Base-by-base conservation (phyloP, 2,113 vertebrate species). In the Tylochromis polylepis region DNA sequence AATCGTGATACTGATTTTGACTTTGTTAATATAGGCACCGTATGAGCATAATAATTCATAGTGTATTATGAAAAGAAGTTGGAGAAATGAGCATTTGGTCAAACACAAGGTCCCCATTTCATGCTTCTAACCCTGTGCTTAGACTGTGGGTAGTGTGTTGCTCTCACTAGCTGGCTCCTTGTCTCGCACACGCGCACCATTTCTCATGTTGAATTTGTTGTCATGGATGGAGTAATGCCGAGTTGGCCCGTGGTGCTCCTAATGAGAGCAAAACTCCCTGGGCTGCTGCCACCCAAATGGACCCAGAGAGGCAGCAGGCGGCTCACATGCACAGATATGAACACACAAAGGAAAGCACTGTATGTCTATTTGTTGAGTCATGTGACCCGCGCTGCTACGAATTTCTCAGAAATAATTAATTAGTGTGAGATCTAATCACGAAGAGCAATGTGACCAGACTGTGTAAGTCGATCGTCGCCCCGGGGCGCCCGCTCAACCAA, bases 251-350 rank as follows among this genome's bases (percentile, higher is more conserved):
- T 36, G 70, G 88, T 20, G 8, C 60, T 85, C 70, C 85, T 91
- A 90, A 93, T 85, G 91, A 92, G 84, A 90, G 86, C 67, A 82
- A 77, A 81, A 80, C 91, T 93, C 87, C 82, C 91, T 16, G 49
- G 81, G 87, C 87, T 81, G 87, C 91, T 91, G 89, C 91, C 91
- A 89, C 86, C 88, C 85, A 60, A 75, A 88, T n/a, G 5, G 67
- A 83, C 75, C 41, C 38, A 8, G 29, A 67, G 62, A 87, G 56
- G 58, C 83, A 72, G 83, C 75, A 22, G 70, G 65, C 34, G 3
- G 18, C 80, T 70, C 53, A 41, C 36, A 57, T 1, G 49, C 55
- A 29, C 75, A 75, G 11, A 62, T 7, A 81, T 79, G 43, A 2
- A 83, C 4, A 36, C 75, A 83, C 43, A 14, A 56, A 24, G 49